Evolutionary conservation across 1,140 invertebrate species (phyloP).

Genomic region (Lordiphosa stackelbergi): DNA sequence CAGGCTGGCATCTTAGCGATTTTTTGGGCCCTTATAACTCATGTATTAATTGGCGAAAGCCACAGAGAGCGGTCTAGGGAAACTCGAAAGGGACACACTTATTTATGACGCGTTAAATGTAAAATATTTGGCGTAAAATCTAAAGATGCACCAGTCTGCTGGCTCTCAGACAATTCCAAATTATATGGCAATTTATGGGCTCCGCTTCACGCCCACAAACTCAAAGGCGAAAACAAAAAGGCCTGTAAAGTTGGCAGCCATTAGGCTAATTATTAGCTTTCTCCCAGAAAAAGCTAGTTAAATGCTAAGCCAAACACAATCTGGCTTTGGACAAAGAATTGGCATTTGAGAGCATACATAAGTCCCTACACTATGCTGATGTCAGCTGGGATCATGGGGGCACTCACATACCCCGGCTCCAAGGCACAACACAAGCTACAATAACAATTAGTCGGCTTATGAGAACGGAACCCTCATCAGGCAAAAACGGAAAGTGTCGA

Average conservation of each 20-base stretch:
- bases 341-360: constrained; percentile 42
- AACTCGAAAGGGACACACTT: constrained; percentile 32
- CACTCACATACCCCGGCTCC: constrained; percentile 15
- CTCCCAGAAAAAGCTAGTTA: constrained; percentile 9
- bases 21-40: constrained; percentile 67
- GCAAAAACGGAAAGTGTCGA: constrained; percentile 42
- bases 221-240: constrained; percentile 16
- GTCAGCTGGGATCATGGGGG: constrained; percentile 31
- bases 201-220: constrained; percentile 13
- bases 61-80: constrained; percentile 17
- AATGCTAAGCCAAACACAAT: constrained; percentile 16
- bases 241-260: constrained; percentile 50
- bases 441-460: constrained; percentile 66
- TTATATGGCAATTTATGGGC: constrained; percentile 53
- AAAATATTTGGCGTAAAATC: constrained; percentile 70
- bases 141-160: constrained; percentile 36
- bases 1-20: constrained; percentile 49
- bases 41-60: constrained; percentile 69
- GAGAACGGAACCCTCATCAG: constrained; percentile 50
- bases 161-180: constrained; percentile 28
- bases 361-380: constrained; percentile 11
- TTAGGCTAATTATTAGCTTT: constrained; percentile 65
- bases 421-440: constrained; percentile 40
- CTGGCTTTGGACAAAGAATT: constrained; percentile 18
- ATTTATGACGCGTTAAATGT: constrained; percentile 68